A percentile compares a stretch with the other conserved stretches of the same genome.
phyloP scores from a whole-genome alignment of 2,888 invertebrate species.

The Neoascia interrupta region DNA sequence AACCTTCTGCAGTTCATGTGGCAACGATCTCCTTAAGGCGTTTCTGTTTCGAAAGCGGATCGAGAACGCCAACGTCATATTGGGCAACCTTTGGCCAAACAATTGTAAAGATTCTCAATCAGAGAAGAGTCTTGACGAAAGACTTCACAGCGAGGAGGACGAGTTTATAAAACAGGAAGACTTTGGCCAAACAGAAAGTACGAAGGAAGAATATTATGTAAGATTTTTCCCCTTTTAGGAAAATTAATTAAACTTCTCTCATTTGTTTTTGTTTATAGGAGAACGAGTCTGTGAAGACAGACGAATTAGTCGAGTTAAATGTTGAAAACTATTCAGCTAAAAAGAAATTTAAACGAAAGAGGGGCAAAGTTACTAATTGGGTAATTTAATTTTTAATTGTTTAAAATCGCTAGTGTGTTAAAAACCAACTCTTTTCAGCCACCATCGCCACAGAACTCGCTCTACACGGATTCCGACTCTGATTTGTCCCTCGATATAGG shows the following conservation, averaged over 20 bases:
- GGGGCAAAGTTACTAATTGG: conserved; percentile 13
- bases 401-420: background rate
- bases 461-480: conserved; percentile 8
- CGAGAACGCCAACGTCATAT: conserved; percentile 24
- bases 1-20: conserved; percentile 5
- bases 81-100: too few relatives aligned
- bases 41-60: conserved; percentile 32
- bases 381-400: background rate
- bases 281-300: too few relatives aligned
- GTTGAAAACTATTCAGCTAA: too few relatives aligned
- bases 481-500: background rate
- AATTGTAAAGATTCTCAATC: too few relatives aligned
- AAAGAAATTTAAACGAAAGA: background rate
- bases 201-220: too few relatives aligned
- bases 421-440: conserved; percentile 7
- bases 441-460: conserved; percentile 12
- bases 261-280: too few relatives aligned
- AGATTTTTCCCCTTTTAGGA: too few relatives aligned
- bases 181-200: background rate
- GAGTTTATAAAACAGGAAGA: too few relatives aligned
- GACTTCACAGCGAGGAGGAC: too few relatives aligned
- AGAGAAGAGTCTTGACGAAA: too few relatives aligned
- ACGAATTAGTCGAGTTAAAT: too few relatives aligned
- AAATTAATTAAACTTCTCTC: too few relatives aligned
- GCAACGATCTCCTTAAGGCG: conserved; percentile 23